Conservation (phyloP, 2,113 vertebrate species). For the Labrus mixtus region DNA sequence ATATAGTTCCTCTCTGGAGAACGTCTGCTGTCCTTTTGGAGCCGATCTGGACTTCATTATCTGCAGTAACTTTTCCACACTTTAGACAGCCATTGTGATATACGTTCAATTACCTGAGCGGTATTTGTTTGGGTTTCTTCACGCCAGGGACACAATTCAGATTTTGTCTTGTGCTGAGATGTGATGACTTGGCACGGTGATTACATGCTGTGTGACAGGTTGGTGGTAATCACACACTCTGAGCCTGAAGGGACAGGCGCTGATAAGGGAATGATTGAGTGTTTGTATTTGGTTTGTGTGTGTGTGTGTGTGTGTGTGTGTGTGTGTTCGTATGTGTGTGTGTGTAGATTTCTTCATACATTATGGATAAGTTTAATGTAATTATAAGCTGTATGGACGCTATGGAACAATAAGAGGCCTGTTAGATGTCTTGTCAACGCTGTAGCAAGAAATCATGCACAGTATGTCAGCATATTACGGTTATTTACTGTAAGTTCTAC, state of each 20-base stretch:
- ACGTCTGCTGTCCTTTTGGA: slow-evolving; percentile 28
- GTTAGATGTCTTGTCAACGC: background rate
- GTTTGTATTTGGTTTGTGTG: slow-evolving; percentile 1
- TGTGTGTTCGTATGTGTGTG: background rate
- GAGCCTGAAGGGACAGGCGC: slow-evolving; percentile 21
- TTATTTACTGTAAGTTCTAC: background rate
- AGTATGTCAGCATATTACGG: background rate
- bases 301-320: too few relatives aligned
- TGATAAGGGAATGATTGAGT: slow-evolving; percentile 33
- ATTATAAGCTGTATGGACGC: background rate
- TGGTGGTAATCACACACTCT: slow-evolving; percentile 21
- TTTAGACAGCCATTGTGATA: background rate
- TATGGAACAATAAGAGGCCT: background rate
- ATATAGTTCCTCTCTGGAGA: slow-evolving; percentile 14
- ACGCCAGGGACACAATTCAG: slow-evolving; percentile 4
- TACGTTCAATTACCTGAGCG: slow-evolving; percentile 2
- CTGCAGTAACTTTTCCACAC: slow-evolving; percentile 8
- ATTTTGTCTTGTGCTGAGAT: background rate
- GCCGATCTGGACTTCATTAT: slow-evolving; percentile 35
- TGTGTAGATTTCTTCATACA: slow-evolving; percentile 13
- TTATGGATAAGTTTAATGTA: slow-evolving; percentile 13
- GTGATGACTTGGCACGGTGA: background rate
- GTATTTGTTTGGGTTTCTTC: slow-evolving; percentile 44
- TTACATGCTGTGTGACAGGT: slow-evolving; percentile 11
- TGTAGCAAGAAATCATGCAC: background rate